Evolutionary conservation across 2,888 invertebrate genomes (phyloP).

Genomic region (Protonemura montana): DNA sequence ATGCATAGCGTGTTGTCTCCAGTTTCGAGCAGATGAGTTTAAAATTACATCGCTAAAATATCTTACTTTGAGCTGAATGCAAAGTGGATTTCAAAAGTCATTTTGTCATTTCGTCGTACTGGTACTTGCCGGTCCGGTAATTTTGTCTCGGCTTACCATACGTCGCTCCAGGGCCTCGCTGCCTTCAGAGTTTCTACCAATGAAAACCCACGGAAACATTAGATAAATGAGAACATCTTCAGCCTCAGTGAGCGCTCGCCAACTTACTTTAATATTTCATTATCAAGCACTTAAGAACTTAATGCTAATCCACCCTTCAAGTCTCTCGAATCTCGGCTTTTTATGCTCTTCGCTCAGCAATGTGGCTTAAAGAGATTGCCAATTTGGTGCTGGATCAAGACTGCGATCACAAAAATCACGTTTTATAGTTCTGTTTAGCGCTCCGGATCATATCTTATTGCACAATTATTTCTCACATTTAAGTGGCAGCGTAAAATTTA

Average conservation of each 20-base stretch:
- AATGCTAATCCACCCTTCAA: background rate
- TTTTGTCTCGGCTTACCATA: background rate
- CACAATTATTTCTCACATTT: too few species aligned
- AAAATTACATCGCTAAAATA: background rate
- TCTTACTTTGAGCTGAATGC: background rate
- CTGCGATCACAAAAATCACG: background rate
- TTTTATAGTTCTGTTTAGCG: too few species aligned
- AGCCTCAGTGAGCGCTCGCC: background rate
- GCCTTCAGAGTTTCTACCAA: too few species aligned
- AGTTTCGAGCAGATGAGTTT: background rate
- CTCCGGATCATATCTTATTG: too few species aligned
- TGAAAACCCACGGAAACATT: too few species aligned
- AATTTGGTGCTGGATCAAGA: background rate
- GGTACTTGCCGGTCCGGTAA: background rate
- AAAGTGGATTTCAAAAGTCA: background rate
- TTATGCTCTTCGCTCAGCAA: background rate
- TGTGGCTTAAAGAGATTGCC: background rate
- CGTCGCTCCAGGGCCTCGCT: too few species aligned
- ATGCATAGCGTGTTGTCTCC: background rate
- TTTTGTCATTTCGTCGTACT: background rate
- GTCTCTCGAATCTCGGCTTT: background rate
- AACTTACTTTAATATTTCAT: slow-evolving; percentile 5
- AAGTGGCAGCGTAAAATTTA: too few species aligned
- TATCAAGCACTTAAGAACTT: background rate
- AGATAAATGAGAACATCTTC: background rate